phyloP scores from a whole-genome alignment of 2,888 invertebrate genomes.

The Polyploca ridens region DNA sequence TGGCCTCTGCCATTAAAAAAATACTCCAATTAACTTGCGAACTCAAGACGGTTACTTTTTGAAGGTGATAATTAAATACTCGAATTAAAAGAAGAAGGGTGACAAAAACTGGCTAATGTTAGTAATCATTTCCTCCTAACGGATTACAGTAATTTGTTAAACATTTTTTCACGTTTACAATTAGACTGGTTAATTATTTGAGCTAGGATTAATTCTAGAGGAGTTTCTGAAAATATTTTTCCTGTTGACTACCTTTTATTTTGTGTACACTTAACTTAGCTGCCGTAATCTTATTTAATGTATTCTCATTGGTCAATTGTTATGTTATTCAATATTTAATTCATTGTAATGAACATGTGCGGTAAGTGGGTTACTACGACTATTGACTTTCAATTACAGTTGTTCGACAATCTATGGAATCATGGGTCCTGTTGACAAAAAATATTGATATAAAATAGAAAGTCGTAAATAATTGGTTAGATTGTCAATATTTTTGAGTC shows the following conservation, averaged over 20 bases:
- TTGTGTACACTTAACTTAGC: not conserved
- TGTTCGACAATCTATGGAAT: not conserved
- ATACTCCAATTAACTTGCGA: constrained; percentile 2
- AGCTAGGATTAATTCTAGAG: not conserved
- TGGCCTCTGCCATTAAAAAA: too few relatives aligned
- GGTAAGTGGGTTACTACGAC: not conserved
- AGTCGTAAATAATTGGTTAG: too few relatives aligned
- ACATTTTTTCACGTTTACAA: constrained; percentile 18
- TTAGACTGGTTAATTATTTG: not conserved
- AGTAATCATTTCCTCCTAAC: constrained; percentile 28
- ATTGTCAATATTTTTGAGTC: too few relatives aligned
- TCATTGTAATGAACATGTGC: not conserved
- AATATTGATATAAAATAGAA: too few relatives aligned
- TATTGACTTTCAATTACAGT: not conserved
- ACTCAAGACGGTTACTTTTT: constrained; percentile 9
- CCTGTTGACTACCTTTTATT: not conserved
- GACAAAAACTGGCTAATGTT: constrained; percentile 28
- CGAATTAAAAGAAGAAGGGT: constrained; percentile 23
- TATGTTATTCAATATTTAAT: not conserved
- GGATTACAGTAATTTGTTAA: constrained; percentile 31
- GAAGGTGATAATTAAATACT: constrained; percentile 25
- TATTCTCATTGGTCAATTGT: not conserved
- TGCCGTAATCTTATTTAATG: too few relatives aligned
- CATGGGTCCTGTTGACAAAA: too few relatives aligned
- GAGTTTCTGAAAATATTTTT: not conserved